Percentiles rank a stretch among this genome's conserved stretches.
Conservation (phyloP, 2,888 invertebrate species). For the Aquatica leii region DNA sequence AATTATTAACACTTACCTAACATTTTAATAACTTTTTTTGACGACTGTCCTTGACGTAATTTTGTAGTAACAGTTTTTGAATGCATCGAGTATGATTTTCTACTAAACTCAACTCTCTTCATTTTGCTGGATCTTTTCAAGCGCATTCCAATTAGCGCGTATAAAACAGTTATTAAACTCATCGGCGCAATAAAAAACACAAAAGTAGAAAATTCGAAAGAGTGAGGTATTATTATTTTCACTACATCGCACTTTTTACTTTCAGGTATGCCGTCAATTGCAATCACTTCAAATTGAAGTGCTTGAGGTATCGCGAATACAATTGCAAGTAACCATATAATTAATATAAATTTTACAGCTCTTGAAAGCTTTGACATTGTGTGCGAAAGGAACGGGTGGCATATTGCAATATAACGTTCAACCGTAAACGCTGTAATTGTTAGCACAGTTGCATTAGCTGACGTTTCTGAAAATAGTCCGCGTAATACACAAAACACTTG, state of each 20-base stretch:
- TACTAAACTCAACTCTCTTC: slow-evolving; percentile 45
- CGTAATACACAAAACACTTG: slow-evolving; percentile 80
- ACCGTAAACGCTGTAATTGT: slow-evolving; percentile 76
- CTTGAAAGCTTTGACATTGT: slow-evolving; percentile 88
- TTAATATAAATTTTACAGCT: slow-evolving; percentile 80
- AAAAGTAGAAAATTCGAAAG: slow-evolving; percentile 81
- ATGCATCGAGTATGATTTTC: background rate
- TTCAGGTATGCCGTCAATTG: slow-evolving; percentile 54
- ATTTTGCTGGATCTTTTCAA: slow-evolving; percentile 71
- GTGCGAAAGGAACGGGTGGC: slow-evolving; percentile 75
- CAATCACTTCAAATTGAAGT: slow-evolving; percentile 61
- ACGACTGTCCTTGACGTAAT: slow-evolving; percentile 44
- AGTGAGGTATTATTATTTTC: slow-evolving; percentile 69
- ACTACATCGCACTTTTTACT: slow-evolving; percentile 63
- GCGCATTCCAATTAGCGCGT: slow-evolving; percentile 78
- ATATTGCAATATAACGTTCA: slow-evolving; percentile 76
- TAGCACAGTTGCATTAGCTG: slow-evolving; percentile 77
- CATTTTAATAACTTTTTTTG: slow-evolving; percentile 77
- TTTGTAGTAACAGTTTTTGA: slow-evolving; percentile 17
- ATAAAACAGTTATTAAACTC: slow-evolving; percentile 84
- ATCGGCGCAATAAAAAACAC: slow-evolving; percentile 88
- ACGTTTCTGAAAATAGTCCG: slow-evolving; percentile 81
- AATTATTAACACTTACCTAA: slow-evolving; percentile 68
- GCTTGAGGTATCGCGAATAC: slow-evolving; percentile 78
- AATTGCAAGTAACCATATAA: slow-evolving; percentile 83